Evolutionary conservation across 2,113 vertebrate genomes (phyloP), one percentile per base, ranked within the genome.

Genomic region (Megaceryle torquata): DNA sequence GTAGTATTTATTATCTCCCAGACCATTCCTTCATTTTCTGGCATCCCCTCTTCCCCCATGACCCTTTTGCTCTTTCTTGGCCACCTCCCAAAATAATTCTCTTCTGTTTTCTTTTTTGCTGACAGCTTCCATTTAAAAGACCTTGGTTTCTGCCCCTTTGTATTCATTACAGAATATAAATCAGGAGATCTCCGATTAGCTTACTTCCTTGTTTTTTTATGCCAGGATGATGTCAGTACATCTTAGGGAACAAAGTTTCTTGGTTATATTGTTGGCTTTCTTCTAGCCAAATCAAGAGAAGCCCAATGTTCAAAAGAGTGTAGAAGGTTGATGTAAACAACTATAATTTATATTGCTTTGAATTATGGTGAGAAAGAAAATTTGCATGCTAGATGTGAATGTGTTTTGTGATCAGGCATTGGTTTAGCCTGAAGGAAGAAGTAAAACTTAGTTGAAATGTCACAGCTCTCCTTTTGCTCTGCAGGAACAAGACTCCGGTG

Each of bases 161-260:
- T 97, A 89, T 97, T 97, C 94, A 95, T 89, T 92, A 72, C 93
- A 92, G 93, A 96, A 87, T 89, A 95, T 97, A 97, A 97, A 97
- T 97, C 95, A 97, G 86, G 68, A 95, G 89, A 89, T 93, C 86
- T 95, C 93, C 2, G 91, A 96, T 95, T 95, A 96, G 91, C 86
- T 75, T 95, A 82, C 89, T 97, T 97, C 95, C 95, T 97, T 95
- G 86, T 7, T 86, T 91, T 93, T 96, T 92, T 89, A 26, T 89
- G 35, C 37, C 83, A 82, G 70, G 65, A 91, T 95, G 93, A 95
- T 97, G 86, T 95, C 94, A 96, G 65, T 48, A 81, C 14, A 41
- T 57, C 29, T 82, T 50, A 79, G 44, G 48, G 81, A 89, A 68
- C 84, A 22, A 87, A 91, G 26, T 82, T 87, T 84, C 51, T 65